Conservation (phyloP, 2,113 vertebrate species). For the Nestor notabilis region DNA sequence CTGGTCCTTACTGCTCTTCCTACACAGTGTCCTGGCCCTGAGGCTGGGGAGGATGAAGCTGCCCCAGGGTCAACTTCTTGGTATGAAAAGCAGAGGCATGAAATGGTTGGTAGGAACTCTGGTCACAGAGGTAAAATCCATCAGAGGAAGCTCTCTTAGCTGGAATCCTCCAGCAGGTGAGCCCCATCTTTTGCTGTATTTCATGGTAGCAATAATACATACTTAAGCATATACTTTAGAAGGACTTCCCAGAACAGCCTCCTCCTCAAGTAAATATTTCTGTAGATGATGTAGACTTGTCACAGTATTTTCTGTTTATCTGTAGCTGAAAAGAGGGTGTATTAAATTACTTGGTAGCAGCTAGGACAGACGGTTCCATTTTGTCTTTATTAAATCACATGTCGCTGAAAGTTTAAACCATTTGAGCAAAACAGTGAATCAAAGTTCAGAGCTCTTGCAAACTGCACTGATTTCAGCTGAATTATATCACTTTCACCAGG, state of each 20-base stretch:
- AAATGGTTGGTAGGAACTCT: background rate
- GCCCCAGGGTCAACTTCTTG: background rate
- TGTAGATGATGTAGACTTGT: background rate
- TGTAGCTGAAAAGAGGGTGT: background rate
- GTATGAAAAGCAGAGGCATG: background rate
- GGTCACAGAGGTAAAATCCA: background rate
- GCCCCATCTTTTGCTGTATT: rapidly evolving
- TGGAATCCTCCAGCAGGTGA: background rate
- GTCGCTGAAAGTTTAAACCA: background rate
- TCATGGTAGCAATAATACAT: background rate
- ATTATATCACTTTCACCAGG: constrained; percentile 16
- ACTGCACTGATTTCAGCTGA: constrained; percentile 26
- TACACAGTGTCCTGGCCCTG: background rate
- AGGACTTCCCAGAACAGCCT: background rate
- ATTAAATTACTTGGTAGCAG: constrained; percentile 44
- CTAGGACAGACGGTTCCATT: background rate
- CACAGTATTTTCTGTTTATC: constrained; percentile 1
- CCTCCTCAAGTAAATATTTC: background rate
- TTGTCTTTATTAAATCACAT: constrained; percentile 28
- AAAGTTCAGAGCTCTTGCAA: constrained; percentile 11
- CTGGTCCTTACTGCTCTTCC: background rate
- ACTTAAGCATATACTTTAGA: background rate
- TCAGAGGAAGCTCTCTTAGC: background rate
- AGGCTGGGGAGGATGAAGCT: background rate
- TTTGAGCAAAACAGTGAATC: constrained; percentile 4